These are phyloP conservation scores for Hipposideros larvatus DNA, from an alignment of 2,797 vertebrate genomes.

Conservation along the genomic window DNA sequence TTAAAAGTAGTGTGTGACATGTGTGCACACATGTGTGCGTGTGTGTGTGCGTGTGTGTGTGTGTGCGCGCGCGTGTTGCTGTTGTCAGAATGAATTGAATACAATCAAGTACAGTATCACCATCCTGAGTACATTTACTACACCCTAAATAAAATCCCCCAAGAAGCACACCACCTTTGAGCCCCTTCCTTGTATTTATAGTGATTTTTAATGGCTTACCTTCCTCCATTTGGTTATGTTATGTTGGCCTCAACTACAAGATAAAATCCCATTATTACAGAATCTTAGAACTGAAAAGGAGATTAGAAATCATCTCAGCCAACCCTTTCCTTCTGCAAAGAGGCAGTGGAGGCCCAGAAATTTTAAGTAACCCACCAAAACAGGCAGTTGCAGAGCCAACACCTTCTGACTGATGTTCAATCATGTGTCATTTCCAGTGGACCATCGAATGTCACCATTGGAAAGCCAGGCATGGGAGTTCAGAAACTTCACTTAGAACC, in stretches of 20 bases:
- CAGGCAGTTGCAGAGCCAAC: not conserved
- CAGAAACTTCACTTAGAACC: not conserved
- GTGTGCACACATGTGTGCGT: not conserved
- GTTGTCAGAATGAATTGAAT: not conserved
- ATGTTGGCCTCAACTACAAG: not conserved
- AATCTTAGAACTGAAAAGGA: not conserved
- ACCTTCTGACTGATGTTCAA: not conserved
- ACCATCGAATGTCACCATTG: not conserved
- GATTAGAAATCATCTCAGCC: not conserved
- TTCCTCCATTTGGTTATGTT: not conserved
- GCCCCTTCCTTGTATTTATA: not conserved
- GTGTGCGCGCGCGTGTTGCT: not conserved
- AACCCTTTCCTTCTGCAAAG: not conserved
- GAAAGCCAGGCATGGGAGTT: not conserved
- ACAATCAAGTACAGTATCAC: not conserved
- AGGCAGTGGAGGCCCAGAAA: not conserved
- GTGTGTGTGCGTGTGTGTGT: not conserved
- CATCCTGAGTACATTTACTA: not conserved
- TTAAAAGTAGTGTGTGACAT: not conserved
- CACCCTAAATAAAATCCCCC: not conserved
- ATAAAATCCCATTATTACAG: not conserved
- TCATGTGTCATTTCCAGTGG: not conserved
- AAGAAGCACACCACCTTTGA: not conserved
- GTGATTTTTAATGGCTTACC: not conserved
- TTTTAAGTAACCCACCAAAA: not conserved